Conservation (phyloP, 2,888 invertebrate species). For the Allophyes oxyacanthae region DNA sequence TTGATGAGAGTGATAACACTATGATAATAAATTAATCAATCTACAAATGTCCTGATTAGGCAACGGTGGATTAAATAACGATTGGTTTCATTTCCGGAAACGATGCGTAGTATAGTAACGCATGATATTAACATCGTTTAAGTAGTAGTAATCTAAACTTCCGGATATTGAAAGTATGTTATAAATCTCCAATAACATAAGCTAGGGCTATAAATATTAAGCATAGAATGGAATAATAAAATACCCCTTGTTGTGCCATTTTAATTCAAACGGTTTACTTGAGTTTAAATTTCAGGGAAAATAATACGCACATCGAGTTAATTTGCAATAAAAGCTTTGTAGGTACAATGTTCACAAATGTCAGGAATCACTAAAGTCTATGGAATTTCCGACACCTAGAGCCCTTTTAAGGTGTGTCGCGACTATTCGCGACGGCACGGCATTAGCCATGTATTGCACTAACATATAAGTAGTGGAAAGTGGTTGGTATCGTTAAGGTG, state of each 20-base stretch:
- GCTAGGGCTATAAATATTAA: too few species aligned
- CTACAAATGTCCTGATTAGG: constrained; percentile 4
- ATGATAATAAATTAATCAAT: constrained; percentile 1
- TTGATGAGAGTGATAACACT: not conserved
- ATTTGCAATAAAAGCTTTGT: too few species aligned
- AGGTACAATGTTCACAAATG: constrained; percentile 25
- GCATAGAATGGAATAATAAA: too few species aligned
- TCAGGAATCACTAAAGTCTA: constrained; percentile 22
- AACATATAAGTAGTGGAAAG: constrained; percentile 39
- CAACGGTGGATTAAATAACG: constrained; percentile 12
- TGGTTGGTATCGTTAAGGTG: constrained; percentile 15
- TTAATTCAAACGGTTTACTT: too few species aligned
- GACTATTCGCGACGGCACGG: too few species aligned
- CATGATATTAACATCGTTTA: too few species aligned
- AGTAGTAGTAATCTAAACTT: constrained; percentile 12
- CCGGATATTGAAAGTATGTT: constrained; percentile 17
- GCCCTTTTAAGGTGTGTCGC: constrained; percentile 44
- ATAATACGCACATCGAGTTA: too few species aligned
- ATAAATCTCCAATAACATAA: not conserved
- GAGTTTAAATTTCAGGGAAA: too few species aligned
- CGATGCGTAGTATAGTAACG: constrained; percentile 4
- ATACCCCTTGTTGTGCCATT: too few species aligned
- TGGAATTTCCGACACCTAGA: constrained; percentile 33
- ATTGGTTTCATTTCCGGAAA: constrained; percentile 28
- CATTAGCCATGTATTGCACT: constrained; percentile 36